phyloP scores from a whole-genome alignment of 2,888 invertebrate genomes.

The Sympetrum striolatum region DNA sequence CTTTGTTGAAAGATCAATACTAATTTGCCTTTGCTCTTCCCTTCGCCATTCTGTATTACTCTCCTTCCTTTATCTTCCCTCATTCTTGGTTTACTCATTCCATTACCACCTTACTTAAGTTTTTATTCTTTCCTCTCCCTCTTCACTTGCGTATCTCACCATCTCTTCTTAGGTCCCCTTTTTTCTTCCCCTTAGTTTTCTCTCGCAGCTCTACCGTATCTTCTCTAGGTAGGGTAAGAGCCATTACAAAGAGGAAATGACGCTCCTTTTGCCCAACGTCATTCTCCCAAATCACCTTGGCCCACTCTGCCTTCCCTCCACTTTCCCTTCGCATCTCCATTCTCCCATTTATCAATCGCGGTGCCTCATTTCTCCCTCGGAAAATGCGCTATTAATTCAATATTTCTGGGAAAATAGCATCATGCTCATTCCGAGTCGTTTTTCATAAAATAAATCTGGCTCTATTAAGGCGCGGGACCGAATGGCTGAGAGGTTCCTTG shows the following conservation, averaged over 20 bases:
- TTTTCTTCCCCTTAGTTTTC: not conserved
- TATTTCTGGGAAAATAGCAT: too few relatives aligned
- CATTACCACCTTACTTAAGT: too few relatives aligned
- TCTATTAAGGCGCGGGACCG: too few relatives aligned
- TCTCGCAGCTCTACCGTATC: not conserved
- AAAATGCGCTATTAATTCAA: too few relatives aligned
- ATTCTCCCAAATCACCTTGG: not conserved
- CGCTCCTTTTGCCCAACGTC: not conserved
- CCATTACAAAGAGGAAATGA: not conserved
- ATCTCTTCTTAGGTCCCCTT: not conserved
- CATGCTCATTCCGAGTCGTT: too few relatives aligned
- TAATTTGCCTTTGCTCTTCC: too few relatives aligned
- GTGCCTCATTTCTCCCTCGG: not conserved
- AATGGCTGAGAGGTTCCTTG: too few relatives aligned
- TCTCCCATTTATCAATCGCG: not conserved
- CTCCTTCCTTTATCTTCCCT: too few relatives aligned
- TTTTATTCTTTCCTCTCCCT: not conserved
- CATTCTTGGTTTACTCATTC: too few relatives aligned
- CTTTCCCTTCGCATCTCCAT: not conserved
- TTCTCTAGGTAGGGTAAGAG: not conserved
- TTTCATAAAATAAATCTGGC: too few relatives aligned
- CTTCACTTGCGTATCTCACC: not conserved
- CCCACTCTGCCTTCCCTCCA: not conserved
- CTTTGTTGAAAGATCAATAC: too few relatives aligned
- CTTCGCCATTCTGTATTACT: too few relatives aligned